A percentile compares a stretch with the other conserved stretches of the same genome.
Evolutionary conservation across 2,888 invertebrate species (phyloP).

Genomic region (Cactoblastis cactorum): DNA sequence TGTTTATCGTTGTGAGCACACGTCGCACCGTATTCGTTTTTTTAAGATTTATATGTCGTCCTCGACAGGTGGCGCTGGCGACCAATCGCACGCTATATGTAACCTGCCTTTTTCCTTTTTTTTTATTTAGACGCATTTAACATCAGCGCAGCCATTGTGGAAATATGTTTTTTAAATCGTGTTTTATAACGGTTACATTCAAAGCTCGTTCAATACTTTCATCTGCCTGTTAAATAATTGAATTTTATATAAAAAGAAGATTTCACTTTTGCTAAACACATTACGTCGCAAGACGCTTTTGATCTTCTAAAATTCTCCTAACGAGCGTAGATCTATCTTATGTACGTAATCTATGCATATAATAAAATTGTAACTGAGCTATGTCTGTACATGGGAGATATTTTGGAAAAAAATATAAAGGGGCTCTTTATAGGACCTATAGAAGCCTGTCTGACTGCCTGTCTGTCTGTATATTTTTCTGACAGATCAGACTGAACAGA

Average conservation of each 20-base stretch:
- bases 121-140: constrained; percentile 52
- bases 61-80: constrained; percentile 64
- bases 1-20: background rate
- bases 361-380: too few relatives aligned
- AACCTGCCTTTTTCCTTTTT: constrained; percentile 52
- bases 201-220: background rate
- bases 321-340: too few relatives aligned
- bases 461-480: too few relatives aligned
- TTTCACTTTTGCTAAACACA: too few relatives aligned
- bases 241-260: background rate
- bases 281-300: too few relatives aligned
- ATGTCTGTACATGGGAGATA: too few relatives aligned
- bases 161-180: constrained; percentile 31
- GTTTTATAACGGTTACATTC: constrained; percentile 24
- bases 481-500: too few relatives aligned
- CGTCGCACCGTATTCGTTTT: constrained; percentile 19
- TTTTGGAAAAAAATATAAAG: too few relatives aligned
- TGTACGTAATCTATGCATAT: too few relatives aligned
- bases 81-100: constrained; percentile 58
- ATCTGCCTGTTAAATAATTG: background rate
- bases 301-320: too few relatives aligned
- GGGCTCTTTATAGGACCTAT: too few relatives aligned
- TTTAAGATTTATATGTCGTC: constrained; percentile 55
- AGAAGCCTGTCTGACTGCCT: too few relatives aligned
- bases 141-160: constrained; percentile 31